A percentile compares a stretch with the other conserved stretches of the same genome.
These are phyloP conservation scores for Sturnus vulgaris DNA, from an alignment of 2,113 vertebrate species.

Conservation along the genomic window DNA sequence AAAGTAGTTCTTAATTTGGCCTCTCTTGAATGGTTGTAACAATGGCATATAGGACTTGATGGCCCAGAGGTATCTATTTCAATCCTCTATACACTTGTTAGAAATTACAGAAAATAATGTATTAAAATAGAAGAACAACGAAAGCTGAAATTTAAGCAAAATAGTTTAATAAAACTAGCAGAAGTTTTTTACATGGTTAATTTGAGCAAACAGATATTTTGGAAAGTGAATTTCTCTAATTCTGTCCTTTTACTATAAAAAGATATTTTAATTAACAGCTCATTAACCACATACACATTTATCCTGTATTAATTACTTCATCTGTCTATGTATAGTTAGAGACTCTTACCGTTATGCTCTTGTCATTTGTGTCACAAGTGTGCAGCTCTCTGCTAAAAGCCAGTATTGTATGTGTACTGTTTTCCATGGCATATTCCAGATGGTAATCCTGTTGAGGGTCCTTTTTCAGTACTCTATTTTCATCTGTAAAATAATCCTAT, in stretches of 20 bases:
- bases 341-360: constrained; percentile 79
- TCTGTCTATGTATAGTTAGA: not conserved
- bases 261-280: not conserved
- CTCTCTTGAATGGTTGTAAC: not conserved
- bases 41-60: not conserved
- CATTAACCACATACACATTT: not conserved
- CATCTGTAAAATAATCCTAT: constrained; percentile 85
- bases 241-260: not conserved
- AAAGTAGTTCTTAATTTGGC: not conserved
- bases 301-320: not conserved
- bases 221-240: not conserved
- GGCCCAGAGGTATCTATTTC: not conserved
- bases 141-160: not conserved
- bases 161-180: not conserved
- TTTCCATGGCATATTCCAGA: constrained; percentile 85
- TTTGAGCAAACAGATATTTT: not conserved
- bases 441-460: constrained; percentile 82
- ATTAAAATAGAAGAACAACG: not conserved
- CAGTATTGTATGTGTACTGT: constrained; percentile 82
- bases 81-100: not conserved
- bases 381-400: constrained; percentile 80
- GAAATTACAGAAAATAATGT: not conserved
- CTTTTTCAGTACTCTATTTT: constrained; percentile 77
- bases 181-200: not conserved
- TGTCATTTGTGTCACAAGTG: constrained; percentile 84